phyloP scores from a whole-genome alignment of 2,888 invertebrate genomes.

The Tridacna gigas region DNA sequence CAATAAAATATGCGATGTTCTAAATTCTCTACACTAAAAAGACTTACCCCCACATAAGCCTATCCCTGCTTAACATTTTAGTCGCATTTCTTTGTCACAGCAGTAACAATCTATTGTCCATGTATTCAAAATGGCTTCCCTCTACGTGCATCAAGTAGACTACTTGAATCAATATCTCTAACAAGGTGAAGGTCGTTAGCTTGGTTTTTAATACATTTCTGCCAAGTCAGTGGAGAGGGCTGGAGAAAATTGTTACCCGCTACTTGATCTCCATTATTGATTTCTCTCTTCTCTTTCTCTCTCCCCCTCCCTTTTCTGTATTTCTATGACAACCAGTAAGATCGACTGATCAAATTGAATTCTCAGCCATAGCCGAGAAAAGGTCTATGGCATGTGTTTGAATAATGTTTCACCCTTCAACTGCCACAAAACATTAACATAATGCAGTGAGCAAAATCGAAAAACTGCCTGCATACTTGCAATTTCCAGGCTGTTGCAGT shows the following conservation, averaged over 20 bases:
- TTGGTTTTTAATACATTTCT: constrained; percentile 21
- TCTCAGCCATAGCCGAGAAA: background rate
- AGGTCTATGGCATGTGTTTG: background rate
- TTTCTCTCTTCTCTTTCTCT: constrained; percentile 8
- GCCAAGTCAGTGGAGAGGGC: constrained; percentile 17
- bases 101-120: constrained; percentile 23
- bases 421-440: too few species aligned
- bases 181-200: constrained; percentile 21
- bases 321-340: background rate
- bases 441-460: too few species aligned
- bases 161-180: constrained; percentile 21
- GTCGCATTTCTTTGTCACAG: constrained; percentile 21
- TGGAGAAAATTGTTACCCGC: background rate
- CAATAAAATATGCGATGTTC: background rate
- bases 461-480: too few species aligned
- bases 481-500: too few species aligned
- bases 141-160: constrained; percentile 24
- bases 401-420: background rate
- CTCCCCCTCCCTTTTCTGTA: background rate
- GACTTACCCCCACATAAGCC: constrained; percentile 17
- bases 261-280: constrained; percentile 5
- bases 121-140: constrained; percentile 28
- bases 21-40: background rate
- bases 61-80: constrained; percentile 20
- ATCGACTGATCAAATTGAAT: background rate